Base-by-base conservation (phyloP, 2,888 invertebrate species). In the Cyclophora albipunctata region DNA sequence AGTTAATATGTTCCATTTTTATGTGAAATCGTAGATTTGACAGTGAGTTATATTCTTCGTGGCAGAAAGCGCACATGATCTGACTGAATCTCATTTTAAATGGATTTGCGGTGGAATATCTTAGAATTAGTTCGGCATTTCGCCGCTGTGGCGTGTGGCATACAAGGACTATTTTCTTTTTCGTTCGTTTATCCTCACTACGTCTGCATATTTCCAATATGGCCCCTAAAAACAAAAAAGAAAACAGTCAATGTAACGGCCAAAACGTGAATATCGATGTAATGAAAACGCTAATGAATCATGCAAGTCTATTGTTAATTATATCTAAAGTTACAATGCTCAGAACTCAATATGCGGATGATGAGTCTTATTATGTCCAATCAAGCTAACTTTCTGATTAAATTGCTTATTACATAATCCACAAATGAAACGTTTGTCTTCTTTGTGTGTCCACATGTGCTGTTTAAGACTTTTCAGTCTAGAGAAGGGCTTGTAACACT, bases 171-270 rank as follows among this genome's bases (percentile, higher is more conserved):
- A 87, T 80, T 84, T 82, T 86, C 81, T 79, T 79, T 81, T 78
- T 81, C 66, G 68, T 64, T 69, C 60, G 74, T 62, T 77, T 78
- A 72, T 63, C 74, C 62, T 79, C 73, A 73, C 63, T 79, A 81
- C 76, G 78, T 64, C 82, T 76, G 63, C 75, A 77, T 67, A 83
- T 78, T 79, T 81, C 82, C 84, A 83, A 80, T 73, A 75, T 78
- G 73, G 75, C 67, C 70, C 87, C 87, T 87, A 87, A 83, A 87
- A 87, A 84, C 77, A 84, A 81, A 84, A 81, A 84, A 84, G 75
- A 81, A 78, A 72, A 71, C 74, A 74, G 84, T 85, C 82, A 85
- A 75, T 84, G 69, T 73, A 62, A 72, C 67, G 69, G 69, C 73
- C 67, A 63, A 63, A 57, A 62, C 49, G 46, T 46, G 40, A n/a